Percentiles rank a stretch among this genome's conserved stretches.
These are phyloP conservation scores for Epinephelus lanceolatus DNA, from an alignment of 2,113 vertebrate species.

Conservation along the genomic window DNA sequence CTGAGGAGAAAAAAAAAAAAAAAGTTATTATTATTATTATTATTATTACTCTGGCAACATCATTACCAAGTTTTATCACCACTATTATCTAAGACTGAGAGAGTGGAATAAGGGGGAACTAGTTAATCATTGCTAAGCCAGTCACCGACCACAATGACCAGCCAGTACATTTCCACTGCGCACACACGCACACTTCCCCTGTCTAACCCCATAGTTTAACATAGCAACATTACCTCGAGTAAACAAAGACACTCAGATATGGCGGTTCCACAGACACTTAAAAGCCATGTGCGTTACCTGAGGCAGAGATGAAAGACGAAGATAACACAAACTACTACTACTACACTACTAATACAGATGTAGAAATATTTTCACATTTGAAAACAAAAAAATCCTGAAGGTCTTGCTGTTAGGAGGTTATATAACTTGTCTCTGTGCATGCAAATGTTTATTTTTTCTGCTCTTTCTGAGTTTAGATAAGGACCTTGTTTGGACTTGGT, in stretches of 20 bases:
- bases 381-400: too few relatives aligned
- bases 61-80: background rate
- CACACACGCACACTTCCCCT: background rate
- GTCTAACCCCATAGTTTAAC: slow-evolving; percentile 20
- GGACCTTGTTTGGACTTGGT: too few relatives aligned
- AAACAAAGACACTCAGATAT: background rate
- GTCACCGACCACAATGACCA: background rate
- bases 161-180: slow-evolving; percentile 36
- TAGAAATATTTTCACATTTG: background rate
- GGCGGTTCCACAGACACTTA: background rate
- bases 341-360: background rate
- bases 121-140: slow-evolving; percentile 25
- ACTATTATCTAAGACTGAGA: background rate
- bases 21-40: too few relatives aligned
- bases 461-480: too few relatives aligned
- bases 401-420: too few relatives aligned
- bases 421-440: too few relatives aligned
- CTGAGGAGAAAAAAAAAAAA: slow-evolving; percentile 45
- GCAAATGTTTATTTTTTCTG: too few relatives aligned
- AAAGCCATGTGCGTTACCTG: background rate
- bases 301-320: background rate
- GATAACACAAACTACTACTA: too few relatives aligned
- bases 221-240: slow-evolving; percentile 4
- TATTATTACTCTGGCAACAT: background rate
- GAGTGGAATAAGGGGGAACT: background rate